Evolutionary conservation across 2,797 vertebrate species (phyloP).

Genomic region (Onychomys leucogaster): DNA sequence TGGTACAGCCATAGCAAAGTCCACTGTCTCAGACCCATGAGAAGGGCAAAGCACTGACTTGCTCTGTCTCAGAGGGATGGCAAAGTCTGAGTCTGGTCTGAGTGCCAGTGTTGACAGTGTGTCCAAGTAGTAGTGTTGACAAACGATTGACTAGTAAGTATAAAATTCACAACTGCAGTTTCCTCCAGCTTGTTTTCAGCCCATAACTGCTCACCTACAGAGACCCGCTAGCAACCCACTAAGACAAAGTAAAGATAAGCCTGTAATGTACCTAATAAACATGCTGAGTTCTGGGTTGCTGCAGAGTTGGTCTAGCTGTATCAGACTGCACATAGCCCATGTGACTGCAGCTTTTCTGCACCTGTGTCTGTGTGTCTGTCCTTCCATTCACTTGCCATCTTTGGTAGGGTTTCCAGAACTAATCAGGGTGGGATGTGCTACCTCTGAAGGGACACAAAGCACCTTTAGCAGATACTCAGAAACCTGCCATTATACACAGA

Average conservation of each 20-base stretch:
- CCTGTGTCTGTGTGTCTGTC: background rate
- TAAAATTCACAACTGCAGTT: background rate
- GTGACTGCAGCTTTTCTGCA: background rate
- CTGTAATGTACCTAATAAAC: background rate
- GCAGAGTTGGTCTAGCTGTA: no score
- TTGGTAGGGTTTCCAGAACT: background rate
- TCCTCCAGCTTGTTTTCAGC: background rate
- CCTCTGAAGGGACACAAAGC: background rate
- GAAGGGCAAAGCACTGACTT: no score
- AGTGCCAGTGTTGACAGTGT: background rate
- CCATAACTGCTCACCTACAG: background rate
- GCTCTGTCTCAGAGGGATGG: background rate
- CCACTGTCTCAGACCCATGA: no score
- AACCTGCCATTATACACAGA: no score
- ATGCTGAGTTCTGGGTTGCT: background rate
- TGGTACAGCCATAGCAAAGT: background rate
- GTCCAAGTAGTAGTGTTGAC: background rate
- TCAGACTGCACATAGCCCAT: background rate
- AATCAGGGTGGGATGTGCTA: background rate
- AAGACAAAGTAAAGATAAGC: background rate
- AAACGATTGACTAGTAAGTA: no score
- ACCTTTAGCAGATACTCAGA: background rate
- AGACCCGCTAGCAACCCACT: background rate
- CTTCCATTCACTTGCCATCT: background rate
- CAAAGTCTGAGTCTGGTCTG: background rate